Conservation (phyloP, 2,113 vertebrate genomes). For the Actinemys pallida region DNA sequence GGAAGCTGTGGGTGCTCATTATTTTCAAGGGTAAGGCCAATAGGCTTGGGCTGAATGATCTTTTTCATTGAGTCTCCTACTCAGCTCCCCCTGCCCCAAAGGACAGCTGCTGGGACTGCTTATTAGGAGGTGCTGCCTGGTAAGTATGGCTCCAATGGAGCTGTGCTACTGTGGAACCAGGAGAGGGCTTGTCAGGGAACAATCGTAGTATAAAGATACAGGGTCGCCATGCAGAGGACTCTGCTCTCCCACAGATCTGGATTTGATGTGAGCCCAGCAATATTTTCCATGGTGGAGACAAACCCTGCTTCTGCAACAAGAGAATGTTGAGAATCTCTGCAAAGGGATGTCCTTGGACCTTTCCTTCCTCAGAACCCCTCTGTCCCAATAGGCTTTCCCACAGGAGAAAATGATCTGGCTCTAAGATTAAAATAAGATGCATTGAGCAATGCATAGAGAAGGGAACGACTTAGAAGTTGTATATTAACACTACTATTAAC, state of each 20-base stretch:
- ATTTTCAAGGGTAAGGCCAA: not conserved
- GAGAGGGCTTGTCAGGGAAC: not conserved
- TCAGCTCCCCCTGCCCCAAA: not conserved
- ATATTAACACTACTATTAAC: not conserved
- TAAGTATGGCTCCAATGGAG: not conserved
- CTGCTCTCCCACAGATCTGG: not conserved
- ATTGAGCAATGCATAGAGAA: not conserved
- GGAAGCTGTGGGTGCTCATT: not conserved
- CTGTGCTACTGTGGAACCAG: not conserved
- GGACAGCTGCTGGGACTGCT: not conserved
- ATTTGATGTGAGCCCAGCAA: not conserved
- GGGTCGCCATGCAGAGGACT: not conserved
- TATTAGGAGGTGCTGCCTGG: not conserved
- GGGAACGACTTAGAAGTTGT: not conserved
- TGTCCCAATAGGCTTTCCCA: rapidly evolving
- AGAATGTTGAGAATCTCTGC: not conserved
- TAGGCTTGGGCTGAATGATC: not conserved
- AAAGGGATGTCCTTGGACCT: not conserved
- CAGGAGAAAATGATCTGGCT: not conserved
- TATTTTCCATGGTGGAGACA: not conserved
- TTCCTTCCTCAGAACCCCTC: not conserved
- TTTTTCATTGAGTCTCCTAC: no score
- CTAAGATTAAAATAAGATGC: not conserved
- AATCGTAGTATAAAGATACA: not conserved
- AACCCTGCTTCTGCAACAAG: not conserved